These are phyloP conservation scores for Gnathonemus echidnorhynchus DNA, from an alignment of 2,113 vertebrate species.

Conservation along the genomic window DNA sequence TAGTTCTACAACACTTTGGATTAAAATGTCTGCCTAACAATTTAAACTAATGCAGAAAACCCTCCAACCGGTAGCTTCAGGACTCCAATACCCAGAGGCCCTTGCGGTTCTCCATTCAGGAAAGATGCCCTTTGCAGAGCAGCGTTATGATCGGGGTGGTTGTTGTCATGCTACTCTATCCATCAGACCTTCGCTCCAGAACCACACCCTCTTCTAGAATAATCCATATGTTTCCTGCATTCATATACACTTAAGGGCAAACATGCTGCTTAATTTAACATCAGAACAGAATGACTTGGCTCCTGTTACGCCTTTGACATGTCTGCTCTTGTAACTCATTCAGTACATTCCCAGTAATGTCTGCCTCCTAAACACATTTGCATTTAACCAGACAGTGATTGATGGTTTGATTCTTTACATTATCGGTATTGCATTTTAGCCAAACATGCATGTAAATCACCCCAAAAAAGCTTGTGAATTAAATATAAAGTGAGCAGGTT, in stretches of 20 bases:
- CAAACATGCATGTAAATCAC: neutral
- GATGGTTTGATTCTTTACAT: neutral
- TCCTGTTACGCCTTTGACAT: neutral
- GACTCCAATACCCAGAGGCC: neutral
- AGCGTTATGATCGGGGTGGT: neutral
- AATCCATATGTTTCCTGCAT: neutral
- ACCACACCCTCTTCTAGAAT: neutral
- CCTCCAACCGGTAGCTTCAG: neutral
- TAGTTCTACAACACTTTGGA: neutral
- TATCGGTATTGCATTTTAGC: neutral
- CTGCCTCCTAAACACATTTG: neutral
- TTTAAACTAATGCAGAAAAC: neutral
- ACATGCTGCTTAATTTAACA: neutral
- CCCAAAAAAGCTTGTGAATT: neutral
- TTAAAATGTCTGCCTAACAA: neutral
- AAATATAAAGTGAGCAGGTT: neutral
- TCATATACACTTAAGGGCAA: neutral
- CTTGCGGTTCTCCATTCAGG: neutral
- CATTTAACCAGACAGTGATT: neutral
- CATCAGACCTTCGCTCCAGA: neutral
- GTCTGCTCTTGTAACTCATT: neutral
- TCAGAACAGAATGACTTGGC: neutral
- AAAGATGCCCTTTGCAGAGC: neutral
- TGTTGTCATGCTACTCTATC: neutral
- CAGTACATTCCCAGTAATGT: neutral